A percentile compares a stretch with the other conserved stretches of the same genome.
Evolutionary conservation across 64 coral and sea anemone species (phyloP).

Genomic region (Dendrophyllia cribrosa): DNA sequence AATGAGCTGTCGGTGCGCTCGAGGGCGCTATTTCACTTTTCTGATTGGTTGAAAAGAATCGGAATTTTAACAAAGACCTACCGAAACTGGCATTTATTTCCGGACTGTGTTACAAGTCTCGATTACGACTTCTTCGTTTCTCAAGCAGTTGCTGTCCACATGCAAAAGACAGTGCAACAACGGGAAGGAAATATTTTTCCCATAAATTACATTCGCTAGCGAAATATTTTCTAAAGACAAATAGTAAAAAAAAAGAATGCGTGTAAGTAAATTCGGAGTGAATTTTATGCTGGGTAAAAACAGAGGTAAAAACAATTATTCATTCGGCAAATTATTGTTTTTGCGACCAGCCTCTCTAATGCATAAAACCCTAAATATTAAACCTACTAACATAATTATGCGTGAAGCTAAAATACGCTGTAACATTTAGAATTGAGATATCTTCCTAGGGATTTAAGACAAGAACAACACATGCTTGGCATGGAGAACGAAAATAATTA

Average conservation of each 20-base stretch:
- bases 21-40: not conserved
- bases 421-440: not conserved
- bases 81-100: not conserved
- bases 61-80: not conserved
- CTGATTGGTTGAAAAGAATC: not conserved
- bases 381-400: not conserved
- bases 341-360: not conserved
- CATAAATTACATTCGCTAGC: not conserved
- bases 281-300: not conserved
- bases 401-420: not conserved
- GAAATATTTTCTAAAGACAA: not conserved
- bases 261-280: not conserved
- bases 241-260: not conserved
- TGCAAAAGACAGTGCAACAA: not conserved
- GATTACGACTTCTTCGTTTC: not conserved
- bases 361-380: not conserved
- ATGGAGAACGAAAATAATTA: slow-evolving; percentile 34
- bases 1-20: too few relatives aligned
- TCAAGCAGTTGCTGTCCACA: not conserved
- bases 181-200: not conserved
- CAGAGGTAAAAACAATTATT: not conserved
- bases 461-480: slow-evolving; percentile 11
- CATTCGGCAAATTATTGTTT: not conserved
- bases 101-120: not conserved
- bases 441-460: not conserved